A percentile compares a stretch with the other conserved stretches of the same genome.
These are phyloP conservation scores for Sapayoa aenigma DNA, from an alignment of 2,113 vertebrate genomes.

Conservation along the genomic window DNA sequence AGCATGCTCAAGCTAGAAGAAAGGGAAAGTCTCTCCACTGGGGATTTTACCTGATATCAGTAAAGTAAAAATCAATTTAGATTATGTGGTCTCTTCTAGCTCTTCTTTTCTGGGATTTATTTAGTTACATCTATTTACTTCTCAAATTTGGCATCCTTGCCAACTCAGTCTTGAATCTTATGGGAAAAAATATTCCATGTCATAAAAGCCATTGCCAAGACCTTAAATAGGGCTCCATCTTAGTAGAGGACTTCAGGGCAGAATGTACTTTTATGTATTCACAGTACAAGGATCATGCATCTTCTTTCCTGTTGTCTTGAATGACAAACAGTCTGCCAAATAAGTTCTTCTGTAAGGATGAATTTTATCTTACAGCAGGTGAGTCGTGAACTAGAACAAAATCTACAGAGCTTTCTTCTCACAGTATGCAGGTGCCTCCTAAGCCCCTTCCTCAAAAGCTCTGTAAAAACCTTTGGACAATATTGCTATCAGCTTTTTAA, in stretches of 20 bases:
- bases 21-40: neutral
- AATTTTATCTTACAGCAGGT: neutral
- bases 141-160: neutral
- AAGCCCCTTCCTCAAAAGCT: neutral
- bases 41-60: neutral
- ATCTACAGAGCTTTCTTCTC: neutral
- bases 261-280: neutral
- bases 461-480: neutral
- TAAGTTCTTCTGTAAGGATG: neutral
- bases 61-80: neutral
- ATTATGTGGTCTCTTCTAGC: neutral
- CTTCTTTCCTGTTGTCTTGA: neutral
- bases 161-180: neutral
- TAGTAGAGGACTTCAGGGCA: neutral
- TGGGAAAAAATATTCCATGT: neutral
- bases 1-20: neutral
- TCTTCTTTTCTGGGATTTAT: neutral
- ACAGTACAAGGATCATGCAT: neutral
- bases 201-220: neutral
- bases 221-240: neutral
- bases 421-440: neutral
- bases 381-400: neutral
- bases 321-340: neutral
- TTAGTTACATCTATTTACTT: neutral
- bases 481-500: neutral